Evolutionary conservation across 1,140 invertebrate species (phyloP).

Genomic region (Nephotettix cincticeps): DNA sequence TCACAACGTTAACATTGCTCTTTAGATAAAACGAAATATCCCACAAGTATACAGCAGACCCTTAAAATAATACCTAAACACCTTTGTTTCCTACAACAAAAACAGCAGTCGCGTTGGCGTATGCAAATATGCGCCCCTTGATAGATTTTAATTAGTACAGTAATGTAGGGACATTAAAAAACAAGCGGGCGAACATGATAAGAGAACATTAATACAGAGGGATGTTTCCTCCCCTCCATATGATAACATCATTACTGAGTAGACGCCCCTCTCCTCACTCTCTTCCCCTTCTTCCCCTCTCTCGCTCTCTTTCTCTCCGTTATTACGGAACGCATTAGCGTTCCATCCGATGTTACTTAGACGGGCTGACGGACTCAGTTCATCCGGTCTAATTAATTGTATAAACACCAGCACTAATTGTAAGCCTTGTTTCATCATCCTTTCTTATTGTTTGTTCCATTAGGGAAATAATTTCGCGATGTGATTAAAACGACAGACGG

Average conservation of each 20-base stretch:
- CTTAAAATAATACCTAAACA: too few species aligned
- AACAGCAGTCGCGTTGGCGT: background rate
- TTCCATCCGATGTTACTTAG: constrained; percentile 4
- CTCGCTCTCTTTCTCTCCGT: background rate
- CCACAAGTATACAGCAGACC: too few species aligned
- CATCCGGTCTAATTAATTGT: background rate
- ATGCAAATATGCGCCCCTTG: background rate
- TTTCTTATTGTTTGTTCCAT: too few species aligned
- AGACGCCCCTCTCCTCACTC: background rate
- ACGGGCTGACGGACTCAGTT: background rate
- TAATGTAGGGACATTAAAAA: constrained; percentile 26
- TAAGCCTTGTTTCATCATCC: background rate
- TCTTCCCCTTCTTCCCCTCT: background rate
- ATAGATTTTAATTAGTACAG: constrained; percentile 30
- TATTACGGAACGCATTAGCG: constrained; percentile 3
- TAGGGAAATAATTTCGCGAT: too few species aligned
- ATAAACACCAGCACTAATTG: constrained; percentile 12
- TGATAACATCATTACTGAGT: constrained; percentile 18
- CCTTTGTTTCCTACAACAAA: too few species aligned
- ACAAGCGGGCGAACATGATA: constrained; percentile 26
- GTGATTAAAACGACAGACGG: too few species aligned
- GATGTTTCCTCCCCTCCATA: constrained; percentile 9
- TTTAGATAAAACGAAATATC: too few species aligned
- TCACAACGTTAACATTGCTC: too few species aligned
- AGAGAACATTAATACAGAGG: constrained; percentile 30